These are phyloP conservation scores for Euplexia lucipara DNA, from an alignment of 2,888 invertebrate genomes.

Conservation along the genomic window DNA sequence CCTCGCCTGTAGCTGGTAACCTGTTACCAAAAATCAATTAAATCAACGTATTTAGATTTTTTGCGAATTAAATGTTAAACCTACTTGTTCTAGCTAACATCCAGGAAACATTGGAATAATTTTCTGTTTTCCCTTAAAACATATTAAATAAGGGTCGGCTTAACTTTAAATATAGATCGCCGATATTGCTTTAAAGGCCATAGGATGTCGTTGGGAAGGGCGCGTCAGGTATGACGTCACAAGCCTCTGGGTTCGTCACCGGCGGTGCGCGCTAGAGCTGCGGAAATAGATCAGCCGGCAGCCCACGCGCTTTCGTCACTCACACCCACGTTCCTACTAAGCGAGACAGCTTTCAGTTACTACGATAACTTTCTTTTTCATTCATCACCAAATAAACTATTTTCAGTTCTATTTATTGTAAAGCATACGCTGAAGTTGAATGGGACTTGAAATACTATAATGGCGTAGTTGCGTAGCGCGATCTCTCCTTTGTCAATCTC, in stretches of 20 bases:
- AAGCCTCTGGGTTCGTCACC: conserved; percentile 59
- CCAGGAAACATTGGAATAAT: background rate
- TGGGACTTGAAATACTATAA: conserved; percentile 12
- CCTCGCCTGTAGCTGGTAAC: too few species aligned
- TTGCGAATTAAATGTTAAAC: too few species aligned
- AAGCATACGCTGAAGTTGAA: conserved; percentile 25
- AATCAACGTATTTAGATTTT: too few species aligned
- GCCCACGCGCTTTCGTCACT: conserved; percentile 76
- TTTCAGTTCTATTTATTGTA: conserved; percentile 25
- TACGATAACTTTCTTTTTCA: conserved; percentile 27
- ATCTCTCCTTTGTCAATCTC: conserved; percentile 8
- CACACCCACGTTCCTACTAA: conserved; percentile 61
- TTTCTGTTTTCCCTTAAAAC: conserved; percentile 2
- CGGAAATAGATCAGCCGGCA: conserved; percentile 75
- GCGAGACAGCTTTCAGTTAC: conserved; percentile 43
- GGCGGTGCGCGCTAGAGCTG: conserved; percentile 64
- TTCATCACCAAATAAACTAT: conserved; percentile 33
- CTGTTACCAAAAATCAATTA: too few species aligned
- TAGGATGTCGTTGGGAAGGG: conserved; percentile 54
- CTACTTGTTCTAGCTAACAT: background rate
- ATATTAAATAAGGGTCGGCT: conserved; percentile 14
- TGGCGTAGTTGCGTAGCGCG: conserved; percentile 7
- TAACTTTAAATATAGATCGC: conserved; percentile 56
- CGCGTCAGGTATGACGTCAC: conserved; percentile 61
- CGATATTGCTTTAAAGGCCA: conserved; percentile 54